Conservation (phyloP, 64 coral and sea anemone species). For the Hydrozoanthus tunicans region DNA sequence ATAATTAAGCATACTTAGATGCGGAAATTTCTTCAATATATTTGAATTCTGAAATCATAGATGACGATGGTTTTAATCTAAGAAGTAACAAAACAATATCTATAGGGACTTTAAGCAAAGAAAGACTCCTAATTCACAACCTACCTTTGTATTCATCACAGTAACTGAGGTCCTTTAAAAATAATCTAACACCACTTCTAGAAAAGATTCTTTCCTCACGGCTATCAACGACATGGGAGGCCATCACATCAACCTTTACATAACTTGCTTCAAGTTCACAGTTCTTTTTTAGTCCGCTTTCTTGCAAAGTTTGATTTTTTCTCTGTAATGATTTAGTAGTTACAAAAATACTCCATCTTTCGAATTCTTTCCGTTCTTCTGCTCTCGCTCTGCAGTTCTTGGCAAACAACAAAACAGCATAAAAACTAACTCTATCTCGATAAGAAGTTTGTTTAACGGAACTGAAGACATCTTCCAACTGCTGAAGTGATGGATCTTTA, state of each 20-base stretch:
- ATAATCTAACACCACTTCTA: not conserved
- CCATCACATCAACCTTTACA: slow-evolving; percentile 1
- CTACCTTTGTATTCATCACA: slow-evolving; percentile 10
- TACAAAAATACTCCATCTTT: slow-evolving; percentile 1
- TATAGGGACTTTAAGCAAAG: not conserved
- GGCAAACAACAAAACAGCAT: slow-evolving; percentile 4
- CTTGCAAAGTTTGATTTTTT: not conserved
- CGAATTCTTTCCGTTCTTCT: not conserved
- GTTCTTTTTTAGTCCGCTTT: not conserved
- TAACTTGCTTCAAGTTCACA: not conserved
- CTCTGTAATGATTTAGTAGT: slow-evolving; percentile 22
- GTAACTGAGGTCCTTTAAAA: slow-evolving; percentile 28
- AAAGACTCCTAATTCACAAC: not conserved
- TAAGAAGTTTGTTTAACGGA: not conserved
- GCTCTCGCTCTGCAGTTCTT: not conserved
- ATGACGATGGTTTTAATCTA: too few relatives aligned
- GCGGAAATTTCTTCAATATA: too few relatives aligned
- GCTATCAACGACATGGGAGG: not conserved
- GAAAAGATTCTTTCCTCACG: not conserved
- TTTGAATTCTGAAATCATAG: too few relatives aligned
- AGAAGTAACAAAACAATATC: too few relatives aligned
- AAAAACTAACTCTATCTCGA: slow-evolving; percentile 49
- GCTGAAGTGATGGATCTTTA: not conserved
- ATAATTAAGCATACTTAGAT: too few relatives aligned
- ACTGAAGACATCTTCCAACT: not conserved